phyloP scores from a whole-genome alignment of 2,113 vertebrate species.

The Synchiropus splendidus region DNA sequence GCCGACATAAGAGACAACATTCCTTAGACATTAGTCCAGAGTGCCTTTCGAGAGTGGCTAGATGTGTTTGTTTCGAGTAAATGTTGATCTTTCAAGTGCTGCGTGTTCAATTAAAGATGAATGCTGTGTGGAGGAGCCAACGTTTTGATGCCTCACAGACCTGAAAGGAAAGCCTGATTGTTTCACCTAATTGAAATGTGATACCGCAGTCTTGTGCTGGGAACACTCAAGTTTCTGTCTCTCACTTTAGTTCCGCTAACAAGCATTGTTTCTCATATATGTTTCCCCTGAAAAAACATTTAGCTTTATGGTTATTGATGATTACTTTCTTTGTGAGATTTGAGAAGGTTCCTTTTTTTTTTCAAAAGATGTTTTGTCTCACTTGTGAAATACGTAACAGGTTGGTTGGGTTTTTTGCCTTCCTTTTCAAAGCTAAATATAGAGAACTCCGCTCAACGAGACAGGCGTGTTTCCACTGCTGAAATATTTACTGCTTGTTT shows the following conservation, averaged over 20 bases:
- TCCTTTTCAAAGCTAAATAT: constrained; percentile 34
- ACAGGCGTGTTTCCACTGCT: constrained; percentile 44
- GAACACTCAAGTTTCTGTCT: constrained; percentile 3
- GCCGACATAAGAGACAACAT: constrained; percentile 50
- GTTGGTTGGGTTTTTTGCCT: constrained; percentile 29
- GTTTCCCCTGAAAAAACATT: background rate
- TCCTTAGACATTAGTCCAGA: constrained; percentile 42
- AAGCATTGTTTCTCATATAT: background rate
- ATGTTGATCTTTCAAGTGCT: constrained; percentile 15
- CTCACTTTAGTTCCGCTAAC: background rate
- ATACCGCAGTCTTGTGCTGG: constrained; percentile 34
- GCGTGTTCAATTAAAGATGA: constrained; percentile 29
- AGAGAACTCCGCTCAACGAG: constrained; percentile 38
- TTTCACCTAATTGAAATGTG: constrained; percentile 61
- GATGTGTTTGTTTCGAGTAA: constrained; percentile 8
- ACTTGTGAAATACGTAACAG: constrained; percentile 26
- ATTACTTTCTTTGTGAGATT: background rate
- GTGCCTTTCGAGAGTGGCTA: constrained; percentile 6
- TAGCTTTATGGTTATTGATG: background rate
- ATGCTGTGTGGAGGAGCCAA: constrained; percentile 24
- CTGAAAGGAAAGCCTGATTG: constrained; percentile 54
- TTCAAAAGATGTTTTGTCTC: background rate
- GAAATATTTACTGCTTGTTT: constrained; percentile 47
- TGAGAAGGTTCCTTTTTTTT: background rate
- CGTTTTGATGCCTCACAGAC: constrained; percentile 35